These are phyloP conservation scores for Melipona quadrifasciata DNA, from an alignment of 1,140 invertebrate species.

Conservation along the genomic window DNA sequence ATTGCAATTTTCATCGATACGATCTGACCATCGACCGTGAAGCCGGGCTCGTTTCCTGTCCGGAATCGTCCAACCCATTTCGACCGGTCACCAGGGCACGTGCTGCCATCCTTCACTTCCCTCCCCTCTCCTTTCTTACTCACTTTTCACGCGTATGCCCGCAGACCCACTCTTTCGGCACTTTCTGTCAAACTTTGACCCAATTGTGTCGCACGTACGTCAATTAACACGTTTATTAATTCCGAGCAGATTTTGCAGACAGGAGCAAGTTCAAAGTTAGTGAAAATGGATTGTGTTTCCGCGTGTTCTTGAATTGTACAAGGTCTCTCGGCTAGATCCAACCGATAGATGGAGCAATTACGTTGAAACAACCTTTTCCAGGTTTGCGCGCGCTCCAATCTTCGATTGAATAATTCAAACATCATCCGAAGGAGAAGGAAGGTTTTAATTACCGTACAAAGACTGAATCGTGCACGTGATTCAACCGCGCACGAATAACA, in stretches of 20 bases:
- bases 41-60: constrained; percentile 73
- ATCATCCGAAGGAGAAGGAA: not conserved
- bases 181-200: not conserved
- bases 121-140: not conserved
- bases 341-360: too few relatives aligned
- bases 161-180: not conserved
- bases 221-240: too few relatives aligned
- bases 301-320: too few relatives aligned
- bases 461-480: not conserved
- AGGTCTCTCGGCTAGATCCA: too few relatives aligned
- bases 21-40: constrained; percentile 69
- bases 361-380: too few relatives aligned
- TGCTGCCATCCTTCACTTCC: constrained; percentile 32
- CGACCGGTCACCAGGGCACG: constrained; percentile 48
- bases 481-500: not conserved
- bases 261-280: too few relatives aligned
- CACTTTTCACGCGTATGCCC: not conserved
- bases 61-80: constrained; percentile 64
- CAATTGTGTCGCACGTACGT: too few relatives aligned
- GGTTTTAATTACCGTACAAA: not conserved
- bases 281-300: too few relatives aligned
- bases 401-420: not conserved
- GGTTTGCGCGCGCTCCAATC: too few relatives aligned
- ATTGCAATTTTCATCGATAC: constrained; percentile 70
- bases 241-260: too few relatives aligned